Base-by-base conservation (phyloP, 2,113 vertebrate genomes). In the Pachyramphus minor region DNA sequence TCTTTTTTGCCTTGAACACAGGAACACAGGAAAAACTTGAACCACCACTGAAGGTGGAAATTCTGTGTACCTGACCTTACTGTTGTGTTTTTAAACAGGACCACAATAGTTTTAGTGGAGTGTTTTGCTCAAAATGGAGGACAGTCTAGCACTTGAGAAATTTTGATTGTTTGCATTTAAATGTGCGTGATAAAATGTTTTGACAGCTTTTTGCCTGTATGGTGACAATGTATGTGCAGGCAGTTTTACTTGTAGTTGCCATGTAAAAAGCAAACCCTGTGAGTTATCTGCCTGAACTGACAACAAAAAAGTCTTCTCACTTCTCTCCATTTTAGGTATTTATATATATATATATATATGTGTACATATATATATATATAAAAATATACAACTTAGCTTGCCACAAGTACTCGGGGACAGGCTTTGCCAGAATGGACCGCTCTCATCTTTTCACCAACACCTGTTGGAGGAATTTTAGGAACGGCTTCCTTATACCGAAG, bases 1-100 rank as follows among this genome's bases (percentile, higher is more conserved):
- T 96, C 39, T 82, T 76, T 84, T 97, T 93, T 66, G 39, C 71
- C 72, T 89, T 93, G 63, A 83, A 83, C 37, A 82, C 22, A 64
- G 58, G 27, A n/a, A n/a, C 33, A 11, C 2, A 28, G 91, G 69
- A 88, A 67, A 96, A 92, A 96, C 81, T 83, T 94, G 53, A 89
- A 95, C 33, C 73, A 77, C 24, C 33, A 66, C 24, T 22, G 56
- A 93, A 90, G 71, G 73, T 93, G 81, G 88, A 96, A 87, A 89
- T 88, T 94, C 72, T 49, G 8, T 25, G 41, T 81, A 87, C 68
- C 75, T 72, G 45, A 88, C 73, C 27, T 89, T 80, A 79, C 52
- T 82, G 18, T 41, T 53, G 23, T 62, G 9, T 42, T 90, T 93
- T 93, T 80, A 80, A 91, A 44, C 24, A 75, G 56, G 86, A 80